These are phyloP conservation scores for Lasioglossum calceatum DNA, from an alignment of 2,888 invertebrate genomes.

Conservation along the genomic window DNA sequence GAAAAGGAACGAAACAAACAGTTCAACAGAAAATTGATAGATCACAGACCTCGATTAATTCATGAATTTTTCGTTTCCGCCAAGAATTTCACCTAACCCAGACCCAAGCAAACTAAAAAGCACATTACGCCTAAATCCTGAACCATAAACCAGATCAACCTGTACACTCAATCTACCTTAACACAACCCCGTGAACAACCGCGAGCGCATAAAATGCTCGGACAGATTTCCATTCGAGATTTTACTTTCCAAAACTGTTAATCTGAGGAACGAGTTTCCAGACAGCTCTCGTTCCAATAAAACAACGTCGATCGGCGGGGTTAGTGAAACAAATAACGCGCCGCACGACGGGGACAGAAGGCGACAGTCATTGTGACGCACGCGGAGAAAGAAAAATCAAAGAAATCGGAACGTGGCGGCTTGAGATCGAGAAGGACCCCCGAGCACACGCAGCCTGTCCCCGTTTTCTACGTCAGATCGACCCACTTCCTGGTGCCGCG, in stretches of 20 bases:
- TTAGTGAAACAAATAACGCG: not conserved
- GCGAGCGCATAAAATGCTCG: not conserved
- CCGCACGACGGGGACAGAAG: not conserved
- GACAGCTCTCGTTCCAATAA: not conserved
- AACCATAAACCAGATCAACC: not conserved
- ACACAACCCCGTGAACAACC: not conserved
- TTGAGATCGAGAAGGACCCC: slow-evolving; percentile 19
- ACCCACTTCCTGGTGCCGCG: slow-evolving; percentile 69
- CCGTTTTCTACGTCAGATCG: slow-evolving; percentile 60
- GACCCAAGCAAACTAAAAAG: not conserved
- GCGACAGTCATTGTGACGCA: not conserved
- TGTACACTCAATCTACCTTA: not conserved
- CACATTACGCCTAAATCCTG: not conserved
- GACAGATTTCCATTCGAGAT: not conserved
- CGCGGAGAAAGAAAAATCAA: not conserved
- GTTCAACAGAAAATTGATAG: no score
- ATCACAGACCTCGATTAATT: no score
- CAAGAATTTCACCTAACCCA: not conserved
- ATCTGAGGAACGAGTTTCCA: not conserved
- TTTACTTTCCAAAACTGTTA: slow-evolving; percentile 1
- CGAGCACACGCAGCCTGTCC: slow-evolving; percentile 26
- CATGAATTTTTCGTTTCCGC: no score
- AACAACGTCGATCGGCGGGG: not conserved
- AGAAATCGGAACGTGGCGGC: not conserved
- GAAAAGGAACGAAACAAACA: no score